These are phyloP conservation scores for Tenthredo livida DNA, from an alignment of 2,888 invertebrate genomes.

Conservation along the genomic window DNA sequence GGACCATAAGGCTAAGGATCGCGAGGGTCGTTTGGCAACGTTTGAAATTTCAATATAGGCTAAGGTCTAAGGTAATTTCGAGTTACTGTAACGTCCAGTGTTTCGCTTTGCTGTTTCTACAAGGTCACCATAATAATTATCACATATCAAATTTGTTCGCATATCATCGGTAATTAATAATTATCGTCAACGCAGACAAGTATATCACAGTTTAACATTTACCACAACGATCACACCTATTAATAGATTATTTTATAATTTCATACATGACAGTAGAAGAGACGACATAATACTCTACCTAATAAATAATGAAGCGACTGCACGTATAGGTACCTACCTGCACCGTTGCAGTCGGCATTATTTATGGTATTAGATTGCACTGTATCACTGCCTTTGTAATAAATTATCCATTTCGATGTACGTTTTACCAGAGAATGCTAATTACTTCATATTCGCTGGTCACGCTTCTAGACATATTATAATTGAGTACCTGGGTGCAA, in stretches of 20 bases:
- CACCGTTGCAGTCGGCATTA: slow-evolving; percentile 63
- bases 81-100: slow-evolving; percentile 13
- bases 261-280: neutral
- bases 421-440: slow-evolving; percentile 67
- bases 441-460: slow-evolving; percentile 63
- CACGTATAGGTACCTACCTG: slow-evolving; percentile 38
- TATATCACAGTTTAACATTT: slow-evolving; percentile 52
- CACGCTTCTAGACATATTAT: slow-evolving; percentile 53
- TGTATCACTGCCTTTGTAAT: slow-evolving; percentile 68
- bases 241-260: slow-evolving; percentile 54
- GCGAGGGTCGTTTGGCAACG: neutral
- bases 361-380: slow-evolving; percentile 69
- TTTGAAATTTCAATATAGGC: neutral
- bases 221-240: slow-evolving; percentile 51
- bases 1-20: slow-evolving; percentile 15
- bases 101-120: slow-evolving; percentile 8
- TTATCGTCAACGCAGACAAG: neutral
- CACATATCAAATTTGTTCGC: neutral
- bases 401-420: slow-evolving; percentile 67
- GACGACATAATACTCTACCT: slow-evolving; percentile 40
- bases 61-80: slow-evolving; percentile 8
- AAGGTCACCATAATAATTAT: neutral
- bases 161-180: neutral
- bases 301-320: slow-evolving; percentile 66
- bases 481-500: no score